Base-by-base conservation (phyloP, 2,797 vertebrate genomes). In the Danio tinwini region DNA sequence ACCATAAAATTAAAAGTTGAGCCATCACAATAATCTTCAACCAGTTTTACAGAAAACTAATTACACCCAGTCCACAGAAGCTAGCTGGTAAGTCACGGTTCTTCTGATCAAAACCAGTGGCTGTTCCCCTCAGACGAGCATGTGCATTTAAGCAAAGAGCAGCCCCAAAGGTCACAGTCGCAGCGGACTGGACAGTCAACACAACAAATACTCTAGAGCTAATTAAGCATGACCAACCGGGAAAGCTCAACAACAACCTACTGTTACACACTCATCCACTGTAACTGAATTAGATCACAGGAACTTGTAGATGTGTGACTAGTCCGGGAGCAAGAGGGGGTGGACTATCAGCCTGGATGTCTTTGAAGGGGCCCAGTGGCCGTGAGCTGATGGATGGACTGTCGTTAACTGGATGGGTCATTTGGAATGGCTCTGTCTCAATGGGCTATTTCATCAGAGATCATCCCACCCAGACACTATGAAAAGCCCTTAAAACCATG, bases 351-450 rank as follows among this genome's bases (percentile, higher is more conserved):
- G 40, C 10, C 21, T 56, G 73, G 49, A 21, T 19, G 39, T 65
- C 47, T 62, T 21, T 84, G 78, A 52, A 74, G 53, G 63, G 76
- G 74, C 61, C 74, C 62, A 17, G 29, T 19, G 44, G 74, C 74
- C 37, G 13, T n/a, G 19, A 64, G 72, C 44, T 85, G 84, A 88
- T 83, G 64, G 83, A 86, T 85, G 73, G 71, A 69, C 44, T 61
- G 68, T 76, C 47, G 39, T 86, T 84, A 73, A 72, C 80, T 63
- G 63, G 76, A 55, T 67, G 77, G 59, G 79, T 86, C 76, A 83
- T 80, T 86, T 71, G 65, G 74, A 83, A 82, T 56, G 45, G 63
- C 62, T 49, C 19, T 13, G 65, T 78, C 78, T 81, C 69, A 86
- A 83, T 77, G 67, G 82, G 56, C 71, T 59, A 65, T 77, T 83